phyloP scores from a whole-genome alignment of 1,140 invertebrate genomes.

The Procambarus clarkii region DNA sequence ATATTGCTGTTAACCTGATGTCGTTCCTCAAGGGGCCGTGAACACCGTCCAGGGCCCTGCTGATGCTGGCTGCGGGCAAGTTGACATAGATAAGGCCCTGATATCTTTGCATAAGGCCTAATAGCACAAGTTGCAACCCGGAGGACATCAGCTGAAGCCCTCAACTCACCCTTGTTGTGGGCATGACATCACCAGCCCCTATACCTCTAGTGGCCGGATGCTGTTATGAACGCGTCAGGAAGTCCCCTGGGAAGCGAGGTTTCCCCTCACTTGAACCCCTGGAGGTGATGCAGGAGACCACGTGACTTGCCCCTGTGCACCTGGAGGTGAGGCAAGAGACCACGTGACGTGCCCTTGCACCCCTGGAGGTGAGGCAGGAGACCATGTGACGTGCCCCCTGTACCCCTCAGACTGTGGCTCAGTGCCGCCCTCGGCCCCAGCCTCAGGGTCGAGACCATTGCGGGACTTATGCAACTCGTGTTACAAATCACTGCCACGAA shows the following conservation, averaged over 20 bases:
- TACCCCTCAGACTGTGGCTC: not conserved
- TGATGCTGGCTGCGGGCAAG: conserved; percentile 25
- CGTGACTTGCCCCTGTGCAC: not conserved
- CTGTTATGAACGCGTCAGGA: not conserved
- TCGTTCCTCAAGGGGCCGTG: conserved; percentile 14
- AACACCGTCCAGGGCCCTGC: conserved; percentile 12
- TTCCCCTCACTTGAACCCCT: not conserved
- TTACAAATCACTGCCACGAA: conserved; percentile 71
- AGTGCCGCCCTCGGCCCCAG: conserved; percentile 28
- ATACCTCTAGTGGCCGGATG: conserved; percentile 8
- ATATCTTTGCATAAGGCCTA: not conserved
- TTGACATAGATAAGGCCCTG: conserved; percentile 20
- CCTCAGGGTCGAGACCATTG: conserved; percentile 43
- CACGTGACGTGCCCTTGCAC: not conserved
- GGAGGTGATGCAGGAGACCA: not conserved
- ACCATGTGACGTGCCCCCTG: not conserved
- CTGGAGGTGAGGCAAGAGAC: not conserved
- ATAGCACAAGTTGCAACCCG: conserved; percentile 54
- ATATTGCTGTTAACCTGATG: conserved; percentile 27
- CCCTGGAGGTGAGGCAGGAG: no score
- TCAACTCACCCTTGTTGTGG: conserved; percentile 35
- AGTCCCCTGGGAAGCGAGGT: conserved; percentile 9
- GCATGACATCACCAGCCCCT: conserved; percentile 26
- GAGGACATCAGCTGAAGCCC: conserved; percentile 60
- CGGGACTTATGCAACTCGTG: conserved; percentile 68